Base-by-base conservation (phyloP, 2,888 invertebrate species). In the Synanthedon formicaeformis region DNA sequence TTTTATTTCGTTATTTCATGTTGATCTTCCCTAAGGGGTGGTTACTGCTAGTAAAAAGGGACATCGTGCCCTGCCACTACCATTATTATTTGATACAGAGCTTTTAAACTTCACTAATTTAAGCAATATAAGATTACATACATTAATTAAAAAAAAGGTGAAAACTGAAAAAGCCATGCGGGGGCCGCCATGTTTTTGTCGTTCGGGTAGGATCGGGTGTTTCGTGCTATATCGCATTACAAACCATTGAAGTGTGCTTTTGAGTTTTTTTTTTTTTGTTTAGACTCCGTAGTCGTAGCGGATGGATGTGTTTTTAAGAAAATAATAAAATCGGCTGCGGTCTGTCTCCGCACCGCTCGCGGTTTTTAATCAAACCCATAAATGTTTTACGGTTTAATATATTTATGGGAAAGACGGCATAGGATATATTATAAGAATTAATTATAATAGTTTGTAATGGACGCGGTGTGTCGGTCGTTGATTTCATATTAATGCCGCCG, bases 201-300 rank as follows among this genome's bases (percentile, higher is more conserved):
- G 68, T 70, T 73, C 61, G 62, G 67, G 64, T 58, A 65, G 69
- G 69, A 73, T 75, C 65, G 65, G 65, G 60, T 66, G 58, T 65
- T 67, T 58, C 57, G 65, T 62, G 62, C 65, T 59, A 62, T 77
- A 74, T 81, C 72, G 56, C 55, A 65, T 81, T 75, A 70, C 78
- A 60, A 55, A 45, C 45, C 45, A 45, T 13, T 45, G 45, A 45
- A 45, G 45, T 12, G 45, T 45, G 45, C 13, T 45, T 45, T 45
- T 45, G 14, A 13, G 45, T 1, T 13, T 8, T 14, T 41, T 41
- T 41, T 41, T 41, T 41, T 41, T 41, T 45, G 6, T 45, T 14
- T 4, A 2, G 45, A 45, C 14, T 45, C 13, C 14, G 45, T 45
- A 45, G 45, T 10, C 45, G 45, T 45, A 6, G 45, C 13, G 45